phyloP scores from a whole-genome alignment of 2,888 invertebrate genomes.

The Yponomeuta plumbellus region DNA sequence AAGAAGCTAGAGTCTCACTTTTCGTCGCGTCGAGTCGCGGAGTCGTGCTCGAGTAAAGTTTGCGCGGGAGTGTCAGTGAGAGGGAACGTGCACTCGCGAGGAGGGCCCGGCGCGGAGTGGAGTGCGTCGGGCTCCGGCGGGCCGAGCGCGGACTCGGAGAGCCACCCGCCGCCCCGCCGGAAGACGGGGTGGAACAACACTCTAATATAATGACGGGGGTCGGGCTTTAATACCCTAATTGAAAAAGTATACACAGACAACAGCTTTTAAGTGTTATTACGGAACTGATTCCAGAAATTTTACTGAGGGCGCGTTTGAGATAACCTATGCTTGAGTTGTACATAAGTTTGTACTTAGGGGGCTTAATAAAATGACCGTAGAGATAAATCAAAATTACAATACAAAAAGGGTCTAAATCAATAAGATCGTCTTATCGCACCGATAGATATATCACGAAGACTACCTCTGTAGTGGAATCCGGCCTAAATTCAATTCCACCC shows the following conservation, averaged over 20 bases:
- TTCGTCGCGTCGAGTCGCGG: constrained; percentile 16
- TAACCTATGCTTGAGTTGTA: not conserved
- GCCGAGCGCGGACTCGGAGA: constrained; percentile 21
- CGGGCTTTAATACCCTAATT: constrained; percentile 76
- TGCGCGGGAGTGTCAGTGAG: constrained; percentile 31
- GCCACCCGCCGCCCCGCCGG: constrained; percentile 39
- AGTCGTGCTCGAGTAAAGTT: constrained; percentile 65
- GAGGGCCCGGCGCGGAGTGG: constrained; percentile 31
- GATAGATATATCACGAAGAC: constrained; percentile 65
- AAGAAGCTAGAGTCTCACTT: not conserved
- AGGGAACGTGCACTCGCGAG: constrained; percentile 37
- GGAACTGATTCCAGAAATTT: constrained; percentile 27
- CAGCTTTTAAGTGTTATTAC: constrained; percentile 67
- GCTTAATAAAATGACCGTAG: not conserved
- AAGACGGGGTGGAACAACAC: constrained; percentile 70
- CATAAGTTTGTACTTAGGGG: not conserved
- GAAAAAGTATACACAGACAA: constrained; percentile 70
- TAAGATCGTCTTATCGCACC: constrained; percentile 51
- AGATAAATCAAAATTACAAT: not conserved
- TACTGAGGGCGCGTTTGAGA: not conserved
- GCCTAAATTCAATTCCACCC: constrained; percentile 73
- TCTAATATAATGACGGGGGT: constrained; percentile 75
- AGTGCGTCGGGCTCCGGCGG: constrained; percentile 24
- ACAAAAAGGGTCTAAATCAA: constrained; percentile 41
- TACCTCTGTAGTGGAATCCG: constrained; percentile 43